Evolutionary conservation across 2,113 vertebrate genomes (phyloP).

Genomic region (Dasypus novemcinctus): DNA sequence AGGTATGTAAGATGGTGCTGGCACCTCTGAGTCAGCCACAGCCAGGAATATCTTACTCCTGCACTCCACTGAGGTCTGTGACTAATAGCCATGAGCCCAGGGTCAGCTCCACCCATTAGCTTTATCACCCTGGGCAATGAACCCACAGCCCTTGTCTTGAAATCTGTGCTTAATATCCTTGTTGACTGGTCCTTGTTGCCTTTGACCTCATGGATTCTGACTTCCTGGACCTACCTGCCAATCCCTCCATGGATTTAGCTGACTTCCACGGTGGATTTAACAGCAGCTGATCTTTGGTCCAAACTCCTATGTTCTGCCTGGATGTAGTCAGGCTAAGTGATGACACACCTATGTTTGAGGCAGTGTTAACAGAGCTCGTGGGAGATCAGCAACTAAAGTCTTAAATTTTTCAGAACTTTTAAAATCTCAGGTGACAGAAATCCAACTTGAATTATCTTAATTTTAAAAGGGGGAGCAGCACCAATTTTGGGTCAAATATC

Average conservation of each 20-base stretch:
- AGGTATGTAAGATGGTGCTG: background rate
- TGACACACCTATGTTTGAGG: background rate
- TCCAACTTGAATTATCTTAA: conserved; percentile 19
- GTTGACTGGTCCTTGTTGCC: background rate
- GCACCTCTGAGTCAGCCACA: background rate
- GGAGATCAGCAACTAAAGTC: conserved; percentile 9
- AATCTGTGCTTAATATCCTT: conserved; percentile 7
- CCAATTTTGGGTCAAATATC: background rate
- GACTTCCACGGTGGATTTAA: background rate
- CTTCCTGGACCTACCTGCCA: conserved; percentile 18
- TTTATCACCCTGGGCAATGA: conserved; percentile 46
- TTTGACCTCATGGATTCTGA: conserved; percentile 37
- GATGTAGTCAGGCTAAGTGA: background rate
- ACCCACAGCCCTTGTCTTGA: conserved; percentile 37
- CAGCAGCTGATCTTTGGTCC: background rate
- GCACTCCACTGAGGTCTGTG: conserved; percentile 32
- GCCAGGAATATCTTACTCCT: background rate
- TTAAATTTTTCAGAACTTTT: background rate
- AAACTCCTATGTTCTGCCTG: conserved; percentile 2
- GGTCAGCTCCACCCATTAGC: conserved; percentile 39
- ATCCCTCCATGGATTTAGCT: background rate
- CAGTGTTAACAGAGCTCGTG: background rate
- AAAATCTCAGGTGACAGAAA: background rate
- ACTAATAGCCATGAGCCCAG: conserved; percentile 27
- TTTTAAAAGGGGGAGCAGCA: background rate